These are phyloP conservation scores for Acanthornis magna DNA, from an alignment of 2,797 vertebrate species.

Conservation along the genomic window DNA sequence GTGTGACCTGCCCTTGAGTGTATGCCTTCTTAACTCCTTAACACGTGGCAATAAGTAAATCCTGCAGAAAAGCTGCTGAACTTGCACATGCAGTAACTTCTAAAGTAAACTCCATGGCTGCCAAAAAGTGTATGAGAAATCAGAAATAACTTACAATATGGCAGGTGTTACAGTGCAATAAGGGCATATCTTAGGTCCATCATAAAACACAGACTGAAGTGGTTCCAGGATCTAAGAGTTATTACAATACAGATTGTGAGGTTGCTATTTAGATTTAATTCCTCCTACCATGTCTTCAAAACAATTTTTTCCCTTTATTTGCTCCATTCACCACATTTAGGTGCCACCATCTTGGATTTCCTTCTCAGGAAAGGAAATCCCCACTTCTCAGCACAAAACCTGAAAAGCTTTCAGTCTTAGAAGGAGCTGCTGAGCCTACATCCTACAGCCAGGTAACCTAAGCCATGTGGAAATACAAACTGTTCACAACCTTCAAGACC, in stretches of 20 bases:
- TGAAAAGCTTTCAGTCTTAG: slow-evolving; percentile 25
- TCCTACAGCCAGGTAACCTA: background rate
- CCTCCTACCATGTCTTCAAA: background rate
- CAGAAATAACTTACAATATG: slow-evolving; percentile 60
- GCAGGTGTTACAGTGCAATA: slow-evolving; percentile 60
- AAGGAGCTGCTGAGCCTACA: background rate
- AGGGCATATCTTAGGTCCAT: slow-evolving; percentile 37
- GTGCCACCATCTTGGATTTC: slow-evolving; percentile 17
- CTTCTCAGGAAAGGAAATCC: background rate
- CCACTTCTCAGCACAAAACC: background rate
- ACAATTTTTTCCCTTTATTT: background rate
- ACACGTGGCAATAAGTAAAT: slow-evolving; percentile 22
- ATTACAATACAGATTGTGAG: background rate
- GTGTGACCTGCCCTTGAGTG: background rate
- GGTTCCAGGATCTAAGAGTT: slow-evolving; percentile 31
- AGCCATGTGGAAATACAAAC: background rate
- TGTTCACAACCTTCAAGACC: background rate
- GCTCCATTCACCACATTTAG: slow-evolving; percentile 1
- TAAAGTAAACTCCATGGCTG: slow-evolving; percentile 65
- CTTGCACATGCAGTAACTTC: slow-evolving; percentile 55
- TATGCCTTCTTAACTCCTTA: slow-evolving; percentile 51
- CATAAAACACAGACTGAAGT: slow-evolving; percentile 44
- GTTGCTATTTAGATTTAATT: slow-evolving; percentile 18
- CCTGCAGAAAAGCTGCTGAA: slow-evolving; percentile 61
- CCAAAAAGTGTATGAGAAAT: slow-evolving; percentile 57